Evolutionary conservation across 2,888 invertebrate genomes (phyloP).

Genomic region (Drosophila eohydei): DNA sequence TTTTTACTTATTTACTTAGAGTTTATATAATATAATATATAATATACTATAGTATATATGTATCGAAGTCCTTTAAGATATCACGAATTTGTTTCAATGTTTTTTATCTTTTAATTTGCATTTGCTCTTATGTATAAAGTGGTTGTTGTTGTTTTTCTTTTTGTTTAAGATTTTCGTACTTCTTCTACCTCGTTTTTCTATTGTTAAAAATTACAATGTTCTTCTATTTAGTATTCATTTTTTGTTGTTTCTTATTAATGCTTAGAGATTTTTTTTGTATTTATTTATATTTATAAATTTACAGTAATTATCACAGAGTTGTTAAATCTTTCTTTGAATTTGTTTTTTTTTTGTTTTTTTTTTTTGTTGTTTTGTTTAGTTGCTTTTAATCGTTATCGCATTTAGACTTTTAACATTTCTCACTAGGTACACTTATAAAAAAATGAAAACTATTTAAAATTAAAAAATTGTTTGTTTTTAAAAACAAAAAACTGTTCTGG

Average conservation of each 20-base stretch:
- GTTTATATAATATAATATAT: slow-evolving; percentile 79
- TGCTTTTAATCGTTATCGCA: slow-evolving; percentile 75
- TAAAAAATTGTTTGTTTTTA: slow-evolving; percentile 64
- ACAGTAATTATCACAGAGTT: slow-evolving; percentile 85
- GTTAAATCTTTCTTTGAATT: slow-evolving; percentile 85
- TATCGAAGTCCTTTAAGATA: slow-evolving; percentile 85
- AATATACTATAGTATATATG: slow-evolving; percentile 85
- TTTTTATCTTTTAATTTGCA: slow-evolving; percentile 83
- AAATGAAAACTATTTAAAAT: slow-evolving; percentile 76
- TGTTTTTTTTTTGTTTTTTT: slow-evolving; percentile 74
- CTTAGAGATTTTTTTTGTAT: slow-evolving; percentile 72
- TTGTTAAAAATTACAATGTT: slow-evolving; percentile 77
- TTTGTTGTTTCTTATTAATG: slow-evolving; percentile 58
- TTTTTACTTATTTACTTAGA: slow-evolving; percentile 76
- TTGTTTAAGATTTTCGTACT: slow-evolving; percentile 70
- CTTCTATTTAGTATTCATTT: slow-evolving; percentile 70
- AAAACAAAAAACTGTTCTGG: slow-evolving; percentile 62
- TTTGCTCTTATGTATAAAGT: slow-evolving; percentile 81
- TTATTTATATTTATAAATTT: slow-evolving; percentile 84
- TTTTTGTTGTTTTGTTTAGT: slow-evolving; percentile 64
- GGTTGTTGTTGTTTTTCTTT: slow-evolving; percentile 49
- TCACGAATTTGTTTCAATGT: slow-evolving; percentile 85
- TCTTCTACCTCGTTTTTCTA: slow-evolving; percentile 61
- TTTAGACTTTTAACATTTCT: slow-evolving; percentile 84
- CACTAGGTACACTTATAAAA: slow-evolving; percentile 84